A percentile compares a stretch with the other conserved stretches of the same genome.
These are phyloP conservation scores for Tetragnatha versicolor DNA, from an alignment of 1,140 invertebrate species.

Conservation along the genomic window DNA sequence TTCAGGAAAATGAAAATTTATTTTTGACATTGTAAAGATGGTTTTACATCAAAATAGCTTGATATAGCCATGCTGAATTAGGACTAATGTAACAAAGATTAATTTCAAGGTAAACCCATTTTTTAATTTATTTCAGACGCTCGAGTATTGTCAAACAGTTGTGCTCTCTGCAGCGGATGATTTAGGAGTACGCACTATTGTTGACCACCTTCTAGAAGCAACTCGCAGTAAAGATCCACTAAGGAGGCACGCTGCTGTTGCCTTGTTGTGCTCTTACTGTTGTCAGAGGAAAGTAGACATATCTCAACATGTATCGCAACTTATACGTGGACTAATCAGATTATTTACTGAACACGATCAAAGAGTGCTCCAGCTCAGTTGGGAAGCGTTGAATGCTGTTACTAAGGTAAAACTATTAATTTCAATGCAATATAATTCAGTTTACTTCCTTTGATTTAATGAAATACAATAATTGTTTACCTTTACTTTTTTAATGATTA, in stretches of 20 bases:
- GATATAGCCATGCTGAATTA: no score
- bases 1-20: no score
- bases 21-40: no score
- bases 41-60: no score
- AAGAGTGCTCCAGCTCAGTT: conserved; percentile 82
- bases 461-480: background rate
- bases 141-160: conserved; percentile 93
- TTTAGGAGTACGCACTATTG: conserved; percentile 83
- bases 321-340: conserved; percentile 85
- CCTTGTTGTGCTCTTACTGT: conserved; percentile 89
- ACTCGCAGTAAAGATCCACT: conserved; percentile 70
- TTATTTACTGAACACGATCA: conserved; percentile 83
- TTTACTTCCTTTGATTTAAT: background rate
- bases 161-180: conserved; percentile 89
- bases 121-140: no score
- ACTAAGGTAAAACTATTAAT: conserved; percentile 72
- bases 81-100: no score
- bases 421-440: background rate
- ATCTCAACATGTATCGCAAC: conserved; percentile 77
- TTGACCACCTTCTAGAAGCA: conserved; percentile 88
- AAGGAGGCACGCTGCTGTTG: conserved; percentile 78
- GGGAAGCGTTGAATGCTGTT: conserved; percentile 89
- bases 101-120: no score
- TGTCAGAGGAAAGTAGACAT: conserved; percentile 86
- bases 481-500: background rate